phyloP scores from a whole-genome alignment of 2,113 vertebrate species.

The Brachypodius melanocephalos region DNA sequence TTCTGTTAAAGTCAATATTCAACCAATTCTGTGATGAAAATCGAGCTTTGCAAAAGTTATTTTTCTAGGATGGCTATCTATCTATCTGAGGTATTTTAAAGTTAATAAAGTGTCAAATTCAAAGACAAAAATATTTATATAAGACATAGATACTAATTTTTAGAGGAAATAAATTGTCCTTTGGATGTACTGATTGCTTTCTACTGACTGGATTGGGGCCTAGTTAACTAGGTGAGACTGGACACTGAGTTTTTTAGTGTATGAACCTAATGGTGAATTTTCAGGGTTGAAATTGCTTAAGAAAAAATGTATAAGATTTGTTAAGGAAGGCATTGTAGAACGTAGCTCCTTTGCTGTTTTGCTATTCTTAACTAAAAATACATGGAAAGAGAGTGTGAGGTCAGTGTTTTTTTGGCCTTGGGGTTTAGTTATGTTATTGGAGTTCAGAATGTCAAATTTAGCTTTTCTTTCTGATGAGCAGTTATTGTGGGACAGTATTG shows the following conservation, averaged over 20 bases:
- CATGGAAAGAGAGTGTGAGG: accelerated
- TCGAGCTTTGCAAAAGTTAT: neutral
- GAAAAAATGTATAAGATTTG: accelerated
- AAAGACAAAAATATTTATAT: neutral
- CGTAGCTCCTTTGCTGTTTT: neutral
- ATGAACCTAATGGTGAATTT: neutral
- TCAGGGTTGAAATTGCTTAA: neutral
- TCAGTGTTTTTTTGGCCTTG: neutral
- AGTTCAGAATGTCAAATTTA: neutral
- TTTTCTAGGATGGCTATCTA: neutral
- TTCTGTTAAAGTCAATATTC: neutral
- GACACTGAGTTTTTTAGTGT: neutral
- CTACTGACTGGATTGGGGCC: neutral
- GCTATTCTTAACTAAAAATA: neutral
- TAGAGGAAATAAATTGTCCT: neutral
- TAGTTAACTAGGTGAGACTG: neutral
- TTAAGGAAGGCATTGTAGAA: neutral
- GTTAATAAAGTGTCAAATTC: neutral
- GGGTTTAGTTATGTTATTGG: neutral
- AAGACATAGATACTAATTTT: neutral
- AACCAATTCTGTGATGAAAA: neutral
- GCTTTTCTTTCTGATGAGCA: neutral
- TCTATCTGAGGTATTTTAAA: neutral
- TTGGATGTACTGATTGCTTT: neutral
- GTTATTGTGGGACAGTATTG: neutral